Evolutionary conservation across 1,140 invertebrate species (phyloP).

Genomic region (Zaprionus taronus): DNA sequence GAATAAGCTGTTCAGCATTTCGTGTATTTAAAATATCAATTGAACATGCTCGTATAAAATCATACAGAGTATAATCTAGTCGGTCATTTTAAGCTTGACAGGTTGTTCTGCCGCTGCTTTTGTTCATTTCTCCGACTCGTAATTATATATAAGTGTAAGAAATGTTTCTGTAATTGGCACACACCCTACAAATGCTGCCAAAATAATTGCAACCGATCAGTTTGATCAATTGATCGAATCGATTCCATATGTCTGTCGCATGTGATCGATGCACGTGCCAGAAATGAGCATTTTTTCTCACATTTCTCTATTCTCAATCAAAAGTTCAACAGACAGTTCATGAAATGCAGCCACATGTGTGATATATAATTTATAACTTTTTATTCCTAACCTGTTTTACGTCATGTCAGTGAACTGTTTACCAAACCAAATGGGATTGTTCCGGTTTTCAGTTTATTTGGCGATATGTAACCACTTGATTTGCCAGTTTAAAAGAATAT

Average conservation of each 20-base stretch:
- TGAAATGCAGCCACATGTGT: background rate
- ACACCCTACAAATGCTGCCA: constrained; percentile 28
- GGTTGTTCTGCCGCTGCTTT: constrained; percentile 23
- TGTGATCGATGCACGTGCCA: constrained; percentile 27
- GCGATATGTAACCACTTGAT: background rate
- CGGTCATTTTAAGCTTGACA: background rate
- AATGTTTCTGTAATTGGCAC: constrained; percentile 51
- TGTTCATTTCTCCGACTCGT: constrained; percentile 25
- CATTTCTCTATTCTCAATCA: background rate
- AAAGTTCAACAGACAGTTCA: constrained; percentile 17
- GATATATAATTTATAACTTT: constrained; percentile 14
- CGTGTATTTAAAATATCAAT: background rate
- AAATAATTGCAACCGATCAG: constrained; percentile 58
- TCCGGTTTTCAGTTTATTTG: constrained; percentile 21
- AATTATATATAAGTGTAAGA: constrained; percentile 40
- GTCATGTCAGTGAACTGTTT: constrained; percentile 34
- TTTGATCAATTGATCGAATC: constrained; percentile 13
- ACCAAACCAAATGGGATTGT: constrained; percentile 19
- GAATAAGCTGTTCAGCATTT: background rate
- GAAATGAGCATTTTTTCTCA: background rate
- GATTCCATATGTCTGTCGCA: constrained; percentile 20
- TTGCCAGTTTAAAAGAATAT: background rate
- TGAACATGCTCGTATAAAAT: no score
- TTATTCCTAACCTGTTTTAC: constrained; percentile 24
- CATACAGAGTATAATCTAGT: background rate